Evolutionary conservation across 2,888 invertebrate species (phyloP).

Genomic region (Galerucella calmariensis): DNA sequence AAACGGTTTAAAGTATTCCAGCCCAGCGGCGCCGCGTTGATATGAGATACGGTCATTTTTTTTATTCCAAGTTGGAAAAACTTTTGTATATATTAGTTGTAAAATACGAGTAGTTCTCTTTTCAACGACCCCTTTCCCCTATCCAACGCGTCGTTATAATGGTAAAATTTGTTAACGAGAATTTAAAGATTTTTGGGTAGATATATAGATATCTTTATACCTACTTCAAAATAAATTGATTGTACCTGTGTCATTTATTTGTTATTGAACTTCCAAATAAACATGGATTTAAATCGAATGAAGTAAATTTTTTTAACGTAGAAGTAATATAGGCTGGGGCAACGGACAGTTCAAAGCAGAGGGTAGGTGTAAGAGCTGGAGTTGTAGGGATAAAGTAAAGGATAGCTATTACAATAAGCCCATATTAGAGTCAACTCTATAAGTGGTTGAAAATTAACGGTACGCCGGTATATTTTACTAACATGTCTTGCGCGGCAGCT

Average conservation of each 20-base stretch:
- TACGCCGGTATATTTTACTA: too few relatives aligned
- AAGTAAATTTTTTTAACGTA: too few relatives aligned
- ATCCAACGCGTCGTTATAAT: neutral
- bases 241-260: conserved; percentile 30
- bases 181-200: conserved; percentile 8
- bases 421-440: too few relatives aligned
- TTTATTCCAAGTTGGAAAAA: neutral
- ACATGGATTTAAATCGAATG: neutral
- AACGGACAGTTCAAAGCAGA: too few relatives aligned
- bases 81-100: neutral
- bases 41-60: neutral
- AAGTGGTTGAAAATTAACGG: too few relatives aligned
- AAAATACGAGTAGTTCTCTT: neutral
- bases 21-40: neutral
- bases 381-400: too few relatives aligned
- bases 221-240: conserved; percentile 16
- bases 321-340: too few relatives aligned
- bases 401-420: too few relatives aligned
- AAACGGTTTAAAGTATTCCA: neutral
- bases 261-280: conserved; percentile 28
- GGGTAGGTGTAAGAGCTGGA: too few relatives aligned
- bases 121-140: neutral
- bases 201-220: conserved; percentile 22
- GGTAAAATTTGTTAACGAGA: neutral
- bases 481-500: too few relatives aligned